Conservation (phyloP, 2,113 vertebrate genomes). For the Cnemophilus loriae region DNA sequence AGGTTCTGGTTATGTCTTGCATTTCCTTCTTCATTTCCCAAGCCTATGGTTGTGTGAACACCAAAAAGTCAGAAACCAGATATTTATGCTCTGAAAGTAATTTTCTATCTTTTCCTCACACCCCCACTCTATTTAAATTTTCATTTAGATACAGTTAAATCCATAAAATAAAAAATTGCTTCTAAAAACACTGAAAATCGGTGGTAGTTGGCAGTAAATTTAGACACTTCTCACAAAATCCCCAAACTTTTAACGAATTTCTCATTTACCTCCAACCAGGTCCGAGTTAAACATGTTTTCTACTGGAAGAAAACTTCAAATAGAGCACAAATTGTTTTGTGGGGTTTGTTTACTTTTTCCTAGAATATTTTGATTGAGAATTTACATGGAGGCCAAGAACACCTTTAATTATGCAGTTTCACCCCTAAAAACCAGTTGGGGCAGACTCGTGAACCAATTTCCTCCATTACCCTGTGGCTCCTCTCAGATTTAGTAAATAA, state of each 20-base stretch:
- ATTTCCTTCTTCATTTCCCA: not conserved
- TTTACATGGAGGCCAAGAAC: not conserved
- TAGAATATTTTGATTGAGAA: not conserved
- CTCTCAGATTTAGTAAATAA: not conserved
- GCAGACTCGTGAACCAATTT: conserved; percentile 14
- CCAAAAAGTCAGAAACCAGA: not conserved
- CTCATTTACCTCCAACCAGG: not conserved
- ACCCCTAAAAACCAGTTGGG: not conserved
- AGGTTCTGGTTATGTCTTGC: not conserved
- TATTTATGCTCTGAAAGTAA: not conserved
- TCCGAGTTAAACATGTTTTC: not conserved
- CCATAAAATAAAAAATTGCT: not conserved
- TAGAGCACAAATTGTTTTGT: not conserved
- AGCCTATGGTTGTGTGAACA: not conserved
- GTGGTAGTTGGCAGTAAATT: not conserved
- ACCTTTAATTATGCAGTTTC: not conserved
- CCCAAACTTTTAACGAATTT: not conserved
- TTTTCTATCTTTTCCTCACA: not conserved
- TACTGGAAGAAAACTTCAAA: not conserved
- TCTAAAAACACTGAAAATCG: not conserved
- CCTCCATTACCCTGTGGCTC: not conserved
- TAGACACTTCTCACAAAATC: not conserved
- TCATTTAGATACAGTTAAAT: not conserved
- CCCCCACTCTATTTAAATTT: not conserved
- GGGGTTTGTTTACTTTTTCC: not conserved